Base-by-base conservation (phyloP, 2,797 vertebrate genomes). In the Pterois miles region DNA sequence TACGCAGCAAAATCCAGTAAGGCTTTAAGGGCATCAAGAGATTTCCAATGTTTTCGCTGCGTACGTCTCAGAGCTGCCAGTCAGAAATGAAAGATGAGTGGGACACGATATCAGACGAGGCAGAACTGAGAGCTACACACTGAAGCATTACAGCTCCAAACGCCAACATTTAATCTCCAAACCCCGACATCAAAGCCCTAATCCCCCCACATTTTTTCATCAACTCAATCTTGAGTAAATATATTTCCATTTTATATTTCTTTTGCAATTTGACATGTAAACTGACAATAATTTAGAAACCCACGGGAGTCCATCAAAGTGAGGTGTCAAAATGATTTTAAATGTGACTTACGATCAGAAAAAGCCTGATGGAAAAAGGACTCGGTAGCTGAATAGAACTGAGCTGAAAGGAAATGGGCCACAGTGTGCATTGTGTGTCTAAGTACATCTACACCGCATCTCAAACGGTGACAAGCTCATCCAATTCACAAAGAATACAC, bases 21-120 rank as follows among this genome's bases (percentile, higher is more conserved):
- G 20, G 63, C 8, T 84, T 80, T 52, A 57, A 62, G 58, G 65
- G 57, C 18, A 73, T 70, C 40, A 38, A 82, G 79, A 79, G 81
- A 71, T 62, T 82, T 54, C 31, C 64, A 57, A 1, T 76, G 70
- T 81, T 86, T 80, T 65, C 56, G 18, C 27, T 12, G 22, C 9
- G 74, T 29, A 27, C 4, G 31, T 80, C 80, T 84, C 70, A 4
- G 58, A 75, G 77, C 82, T 79, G 76, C 78, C 79, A 74, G 70
- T 92, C 86, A 90, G 29, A 76, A 83, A 34, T 67, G 66, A 85
- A 79, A 90, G 78, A 88, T 70, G 79, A 85, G 65, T 70, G 84
- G 74, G 82, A 67, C 50, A 46, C 20, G 1, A 56, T 86, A 84
- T 67, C 20, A 75, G 65, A 82, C 8, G 27, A 82, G 14, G 58